phyloP scores from a whole-genome alignment of 2,113 vertebrate species.

The Nicator chloris region DNA sequence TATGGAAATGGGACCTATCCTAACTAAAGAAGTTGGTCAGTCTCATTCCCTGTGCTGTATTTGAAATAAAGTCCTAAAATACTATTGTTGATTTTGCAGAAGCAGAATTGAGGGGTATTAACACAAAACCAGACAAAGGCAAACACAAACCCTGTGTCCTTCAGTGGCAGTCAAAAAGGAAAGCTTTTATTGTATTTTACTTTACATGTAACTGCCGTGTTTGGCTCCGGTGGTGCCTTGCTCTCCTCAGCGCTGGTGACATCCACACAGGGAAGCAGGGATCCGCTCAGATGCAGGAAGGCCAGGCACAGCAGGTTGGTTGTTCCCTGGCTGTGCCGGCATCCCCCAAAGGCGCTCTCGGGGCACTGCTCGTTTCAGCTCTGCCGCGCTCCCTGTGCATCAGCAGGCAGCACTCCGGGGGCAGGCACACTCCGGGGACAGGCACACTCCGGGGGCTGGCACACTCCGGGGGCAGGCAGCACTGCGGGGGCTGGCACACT shows the following conservation, averaged over 20 bases:
- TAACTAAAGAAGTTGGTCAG: not conserved
- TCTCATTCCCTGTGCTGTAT: not conserved
- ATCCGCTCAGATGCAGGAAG: not conserved
- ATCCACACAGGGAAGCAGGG: not conserved
- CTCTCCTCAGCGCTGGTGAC: not conserved
- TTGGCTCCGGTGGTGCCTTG: not conserved
- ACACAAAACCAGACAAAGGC: not conserved
- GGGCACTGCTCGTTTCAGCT: not conserved
- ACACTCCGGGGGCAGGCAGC: too few species aligned
- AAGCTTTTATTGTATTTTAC: not conserved
- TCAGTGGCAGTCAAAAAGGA: not conserved
- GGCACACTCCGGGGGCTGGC: too few species aligned
- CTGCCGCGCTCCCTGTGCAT: not conserved
- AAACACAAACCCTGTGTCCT: not conserved
- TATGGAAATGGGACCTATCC: not conserved
- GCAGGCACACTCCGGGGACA: too few species aligned
- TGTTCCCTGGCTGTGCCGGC: fast-evolving
- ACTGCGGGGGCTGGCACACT: too few species aligned
- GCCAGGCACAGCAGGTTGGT: not conserved
- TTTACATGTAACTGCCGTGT: not conserved
- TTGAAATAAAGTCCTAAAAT: not conserved
- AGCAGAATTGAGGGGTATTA: not conserved
- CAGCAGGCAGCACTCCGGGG: not conserved
- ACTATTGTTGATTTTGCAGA: not conserved
- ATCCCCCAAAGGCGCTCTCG: not conserved